Evolutionary conservation across 2,888 invertebrate genomes (phyloP), one percentile per base, ranked within the genome.

Genomic region (Orchesellides sinensis): DNA sequence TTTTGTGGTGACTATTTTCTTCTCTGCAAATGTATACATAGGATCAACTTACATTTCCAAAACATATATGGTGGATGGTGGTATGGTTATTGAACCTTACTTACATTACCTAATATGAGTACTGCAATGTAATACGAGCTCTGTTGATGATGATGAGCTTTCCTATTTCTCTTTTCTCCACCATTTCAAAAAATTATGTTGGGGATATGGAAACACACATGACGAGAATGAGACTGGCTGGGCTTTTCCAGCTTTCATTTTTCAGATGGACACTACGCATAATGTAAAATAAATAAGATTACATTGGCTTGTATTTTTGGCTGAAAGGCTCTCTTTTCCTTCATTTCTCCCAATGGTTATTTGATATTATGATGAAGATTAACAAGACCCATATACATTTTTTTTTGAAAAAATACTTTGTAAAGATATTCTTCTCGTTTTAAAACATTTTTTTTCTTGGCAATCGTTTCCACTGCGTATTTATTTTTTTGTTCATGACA

Each of bases 321-420:
- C 23, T 21, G 23, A 21, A 54, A 25, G 21, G 54, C 14, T 8
- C 17, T 17, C 19, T 52, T 54, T 54, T 54, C 47, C 73, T 79
- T 84, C 73, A 73, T 66, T 81, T 81, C 77, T 81, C 77, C 69
- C 80, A 84, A 81, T 84, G 84, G 80, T 81, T 80, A 84, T 84
- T 84, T 84, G 84, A 84, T 84, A 84, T 81, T 75, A 83, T 75
- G 69, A 77, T 78, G 70, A 74, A 52, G 54, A 32, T 52, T 63
- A 65, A 40, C n/a, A n/a, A 40, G 40, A 14, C 10, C n/a, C 40
- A 14, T 40, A 8, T 40, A n/a, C 10, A 40, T 14, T 40, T 40
- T 40, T n/a, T 14, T n/a, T 40, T 10, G 40, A 40, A n/a, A 40
- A 8, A 40, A 40, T 40, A 40, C 19, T 73, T 40, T 45, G 47